phyloP scores from a whole-genome alignment of 2,888 invertebrate species.

The Lacanobia wlatinum region DNA sequence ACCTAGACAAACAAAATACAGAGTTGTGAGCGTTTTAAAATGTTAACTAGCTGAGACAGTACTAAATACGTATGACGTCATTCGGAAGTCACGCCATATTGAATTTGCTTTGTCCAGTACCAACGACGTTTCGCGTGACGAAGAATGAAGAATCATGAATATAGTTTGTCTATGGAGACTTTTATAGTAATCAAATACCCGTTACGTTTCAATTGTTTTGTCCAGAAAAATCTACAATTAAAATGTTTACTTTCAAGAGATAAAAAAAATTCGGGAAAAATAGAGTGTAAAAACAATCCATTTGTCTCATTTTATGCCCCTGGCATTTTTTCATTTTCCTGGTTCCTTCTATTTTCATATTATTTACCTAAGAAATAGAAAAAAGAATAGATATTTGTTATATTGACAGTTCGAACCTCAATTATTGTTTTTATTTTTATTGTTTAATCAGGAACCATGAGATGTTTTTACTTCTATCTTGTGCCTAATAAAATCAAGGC shows the following conservation, averaged over 20 bases:
- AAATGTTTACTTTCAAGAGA: background rate
- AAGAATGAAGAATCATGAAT: too few relatives aligned
- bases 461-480: background rate
- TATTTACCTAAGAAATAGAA: background rate
- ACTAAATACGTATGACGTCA: too few relatives aligned
- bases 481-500: background rate
- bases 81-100: too few relatives aligned
- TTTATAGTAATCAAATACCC: too few relatives aligned
- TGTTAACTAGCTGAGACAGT: too few relatives aligned
- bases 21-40: too few relatives aligned
- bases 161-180: too few relatives aligned
- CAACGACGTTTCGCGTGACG: too few relatives aligned
- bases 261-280: background rate
- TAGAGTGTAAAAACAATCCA: background rate
- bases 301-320: background rate
- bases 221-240: too few relatives aligned
- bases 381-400: background rate
- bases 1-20: too few relatives aligned
- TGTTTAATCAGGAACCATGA: background rate
- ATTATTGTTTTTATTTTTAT: background rate
- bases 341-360: background rate
- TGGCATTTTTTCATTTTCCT: conserved; percentile 12
- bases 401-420: background rate
- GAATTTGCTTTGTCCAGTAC: too few relatives aligned
- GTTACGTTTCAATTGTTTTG: too few relatives aligned